Percentiles rank a stretch among this genome's conserved stretches.
These are phyloP conservation scores for Holothuria glaberrima DNA, from an alignment of 35 echinoderm and acorn worm genomes.

Conservation along the genomic window DNA sequence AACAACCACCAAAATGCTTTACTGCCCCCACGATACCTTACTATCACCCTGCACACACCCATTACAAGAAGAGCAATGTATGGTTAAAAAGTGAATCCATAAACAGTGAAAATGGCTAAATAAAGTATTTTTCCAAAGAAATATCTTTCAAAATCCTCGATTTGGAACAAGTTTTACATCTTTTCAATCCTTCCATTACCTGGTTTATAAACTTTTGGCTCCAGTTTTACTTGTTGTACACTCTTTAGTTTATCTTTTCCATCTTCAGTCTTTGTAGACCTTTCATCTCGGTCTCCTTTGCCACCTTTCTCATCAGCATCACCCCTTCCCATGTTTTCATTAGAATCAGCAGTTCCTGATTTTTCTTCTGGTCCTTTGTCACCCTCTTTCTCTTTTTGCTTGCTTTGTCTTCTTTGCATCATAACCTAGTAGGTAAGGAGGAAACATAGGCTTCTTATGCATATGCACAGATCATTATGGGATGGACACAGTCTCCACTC, in stretches of 20 bases:
- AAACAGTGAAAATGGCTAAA: too few relatives aligned
- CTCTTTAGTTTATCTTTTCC: conserved; percentile 59
- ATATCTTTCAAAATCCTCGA: too few relatives aligned
- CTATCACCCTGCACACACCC: too few relatives aligned
- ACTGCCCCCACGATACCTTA: too few relatives aligned
- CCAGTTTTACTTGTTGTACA: conserved; percentile 46
- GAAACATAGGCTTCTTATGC: too few relatives aligned
- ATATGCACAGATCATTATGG: too few relatives aligned
- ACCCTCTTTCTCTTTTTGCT: conserved; percentile 18
- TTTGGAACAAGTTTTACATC: too few relatives aligned
- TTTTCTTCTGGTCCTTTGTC: conserved; percentile 10
- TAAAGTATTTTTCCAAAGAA: too few relatives aligned
- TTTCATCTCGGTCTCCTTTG: conserved; percentile 18
- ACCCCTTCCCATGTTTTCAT: conserved; percentile 36
- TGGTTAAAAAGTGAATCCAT: too few relatives aligned
- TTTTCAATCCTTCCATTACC: conserved; percentile 41
- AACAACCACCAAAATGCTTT: too few relatives aligned
- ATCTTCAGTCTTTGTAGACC: conserved; percentile 17
- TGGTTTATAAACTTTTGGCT: conserved; percentile 82
- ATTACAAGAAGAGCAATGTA: too few relatives aligned
- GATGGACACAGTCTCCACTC: too few relatives aligned
- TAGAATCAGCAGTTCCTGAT: not conserved
- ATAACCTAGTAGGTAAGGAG: not conserved
- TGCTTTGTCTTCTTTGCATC: conserved; percentile 33
- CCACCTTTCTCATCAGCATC: conserved; percentile 47